Percentiles rank a stretch among this genome's conserved stretches.
Conservation (phyloP, 2,113 vertebrate species). For the Canis aureus region DNA sequence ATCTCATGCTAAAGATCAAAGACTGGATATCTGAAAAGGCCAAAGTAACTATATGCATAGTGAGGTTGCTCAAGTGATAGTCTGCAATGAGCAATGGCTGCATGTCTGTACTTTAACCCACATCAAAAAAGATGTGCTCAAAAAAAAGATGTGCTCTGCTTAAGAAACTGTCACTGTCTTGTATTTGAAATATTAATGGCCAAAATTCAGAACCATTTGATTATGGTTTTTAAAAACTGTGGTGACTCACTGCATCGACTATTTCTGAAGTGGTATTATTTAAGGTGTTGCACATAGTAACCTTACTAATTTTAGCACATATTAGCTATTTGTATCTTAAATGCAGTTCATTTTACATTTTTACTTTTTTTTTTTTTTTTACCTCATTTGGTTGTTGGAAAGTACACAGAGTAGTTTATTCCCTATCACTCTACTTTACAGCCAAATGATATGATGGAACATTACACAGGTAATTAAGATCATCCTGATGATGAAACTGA, state of each 20-base stretch:
- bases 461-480: background rate
- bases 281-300: background rate
- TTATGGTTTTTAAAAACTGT: background rate
- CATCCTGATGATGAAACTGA: background rate
- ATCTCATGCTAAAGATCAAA: constrained; percentile 69
- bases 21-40: constrained; percentile 41
- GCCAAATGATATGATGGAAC: background rate
- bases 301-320: constrained; percentile 19
- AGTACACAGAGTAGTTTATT: background rate
- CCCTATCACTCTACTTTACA: background rate
- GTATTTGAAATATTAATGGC: constrained; percentile 11
- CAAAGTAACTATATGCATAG: constrained; percentile 71
- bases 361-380: constrained; percentile 46
- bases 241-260: background rate
- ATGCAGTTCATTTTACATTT: background rate
- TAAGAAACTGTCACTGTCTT: constrained; percentile 25
- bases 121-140: constrained; percentile 1
- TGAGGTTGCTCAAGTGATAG: constrained; percentile 70
- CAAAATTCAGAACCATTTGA: background rate
- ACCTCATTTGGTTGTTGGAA: constrained; percentile 8
- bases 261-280: background rate
- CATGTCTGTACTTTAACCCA: constrained; percentile 42
- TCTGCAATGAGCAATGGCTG: constrained; percentile 16
- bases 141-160: constrained; percentile 40
- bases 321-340: constrained; percentile 47